These are phyloP conservation scores for Conistra vaccinii DNA, from an alignment of 2,888 invertebrate genomes.

Conservation along the genomic window DNA sequence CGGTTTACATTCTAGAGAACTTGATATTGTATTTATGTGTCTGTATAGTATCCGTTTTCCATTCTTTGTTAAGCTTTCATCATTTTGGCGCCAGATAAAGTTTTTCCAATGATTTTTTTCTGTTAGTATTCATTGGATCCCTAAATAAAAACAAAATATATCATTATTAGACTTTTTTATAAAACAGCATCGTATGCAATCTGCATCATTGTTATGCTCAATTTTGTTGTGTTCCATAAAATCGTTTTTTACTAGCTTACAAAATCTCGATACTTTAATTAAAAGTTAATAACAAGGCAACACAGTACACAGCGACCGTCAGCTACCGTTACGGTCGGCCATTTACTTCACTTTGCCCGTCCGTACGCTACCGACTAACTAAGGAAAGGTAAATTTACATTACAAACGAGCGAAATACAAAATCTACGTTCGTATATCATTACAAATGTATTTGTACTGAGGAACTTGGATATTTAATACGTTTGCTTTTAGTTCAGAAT, in stretches of 20 bases:
- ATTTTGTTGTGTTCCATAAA: constrained; percentile 31
- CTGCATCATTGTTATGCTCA: constrained; percentile 18
- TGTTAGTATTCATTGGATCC: not conserved
- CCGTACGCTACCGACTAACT: constrained; percentile 76
- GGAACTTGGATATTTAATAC: constrained; percentile 72
- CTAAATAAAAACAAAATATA: not conserved
- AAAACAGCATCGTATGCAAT: constrained; percentile 2
- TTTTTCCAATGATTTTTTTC: not conserved
- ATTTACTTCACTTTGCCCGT: constrained; percentile 72
- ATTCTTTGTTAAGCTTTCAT: not conserved
- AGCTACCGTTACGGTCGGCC: constrained; percentile 62
- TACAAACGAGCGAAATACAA: constrained; percentile 82
- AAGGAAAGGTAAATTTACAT: constrained; percentile 84
- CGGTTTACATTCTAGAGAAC: constrained; percentile 2
- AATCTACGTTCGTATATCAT: constrained; percentile 74
- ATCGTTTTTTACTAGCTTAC: constrained; percentile 45
- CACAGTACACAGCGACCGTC: constrained; percentile 61
- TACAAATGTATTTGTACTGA: constrained; percentile 73
- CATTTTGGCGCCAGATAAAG: not conserved
- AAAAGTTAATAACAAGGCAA: constrained; percentile 72
- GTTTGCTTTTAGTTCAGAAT: constrained; percentile 60
- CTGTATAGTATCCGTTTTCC: not conserved
- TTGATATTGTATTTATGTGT: constrained; percentile 1
- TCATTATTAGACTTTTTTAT: not conserved
- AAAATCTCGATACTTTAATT: constrained; percentile 69